Conservation (phyloP, 1,140 invertebrate species). For the Anastrepha ludens region DNA sequence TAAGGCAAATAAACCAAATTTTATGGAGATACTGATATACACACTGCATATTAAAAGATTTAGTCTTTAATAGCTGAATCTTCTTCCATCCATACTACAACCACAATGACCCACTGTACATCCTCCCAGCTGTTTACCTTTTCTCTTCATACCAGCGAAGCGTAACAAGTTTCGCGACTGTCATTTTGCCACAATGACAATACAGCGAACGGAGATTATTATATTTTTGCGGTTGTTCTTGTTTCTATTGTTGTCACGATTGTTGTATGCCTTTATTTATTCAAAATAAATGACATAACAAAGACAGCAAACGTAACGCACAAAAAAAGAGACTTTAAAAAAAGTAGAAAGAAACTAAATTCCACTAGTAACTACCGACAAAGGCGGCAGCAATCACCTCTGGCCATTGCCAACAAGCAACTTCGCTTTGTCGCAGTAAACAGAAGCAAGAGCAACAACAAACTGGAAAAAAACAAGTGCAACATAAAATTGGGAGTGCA, state of each 20-base stretch:
- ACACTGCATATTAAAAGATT: too few species aligned
- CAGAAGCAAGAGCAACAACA: not conserved
- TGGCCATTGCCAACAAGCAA: constrained; percentile 17
- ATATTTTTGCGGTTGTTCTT: not conserved
- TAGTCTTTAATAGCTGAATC: too few species aligned
- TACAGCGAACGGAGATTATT: constrained; percentile 1
- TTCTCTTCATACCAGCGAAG: not conserved
- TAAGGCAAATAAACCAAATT: too few species aligned
- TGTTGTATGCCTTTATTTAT: constrained; percentile 28
- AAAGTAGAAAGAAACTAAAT: not conserved
- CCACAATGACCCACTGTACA: not conserved
- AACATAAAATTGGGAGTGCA: not conserved
- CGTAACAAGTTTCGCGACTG: constrained; percentile 45
- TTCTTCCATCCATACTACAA: too few species aligned
- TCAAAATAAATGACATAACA: constrained; percentile 53
- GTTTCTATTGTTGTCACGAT: constrained; percentile 32
- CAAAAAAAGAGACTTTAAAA: not conserved
- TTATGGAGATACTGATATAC: too few species aligned
- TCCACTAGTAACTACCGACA: not conserved
- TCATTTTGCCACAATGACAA: constrained; percentile 37
- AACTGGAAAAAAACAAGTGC: not conserved
- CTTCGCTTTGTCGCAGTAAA: not conserved
- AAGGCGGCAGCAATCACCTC: not conserved
- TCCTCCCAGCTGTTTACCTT: not conserved
- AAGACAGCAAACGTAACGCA: not conserved